Conservation (phyloP, 2,113 vertebrate species). For the Lagopus leucura region DNA sequence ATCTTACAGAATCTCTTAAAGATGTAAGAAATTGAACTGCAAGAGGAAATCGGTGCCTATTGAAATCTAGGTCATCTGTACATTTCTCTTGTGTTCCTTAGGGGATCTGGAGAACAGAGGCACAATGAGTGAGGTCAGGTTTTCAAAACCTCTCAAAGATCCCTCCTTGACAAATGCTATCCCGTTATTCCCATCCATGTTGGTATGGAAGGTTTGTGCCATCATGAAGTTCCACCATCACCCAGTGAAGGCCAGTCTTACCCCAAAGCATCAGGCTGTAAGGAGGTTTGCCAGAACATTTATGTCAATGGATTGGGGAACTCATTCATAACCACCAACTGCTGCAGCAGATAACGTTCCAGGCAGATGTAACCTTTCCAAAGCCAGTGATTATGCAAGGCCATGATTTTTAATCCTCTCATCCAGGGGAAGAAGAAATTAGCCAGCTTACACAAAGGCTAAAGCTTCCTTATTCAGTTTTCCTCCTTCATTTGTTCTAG, state of each 20-base stretch:
- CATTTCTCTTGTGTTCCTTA: background rate
- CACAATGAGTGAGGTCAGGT: background rate
- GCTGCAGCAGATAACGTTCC: conserved; percentile 26
- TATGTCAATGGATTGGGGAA: conserved; percentile 9
- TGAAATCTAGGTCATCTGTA: background rate
- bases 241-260: background rate
- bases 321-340: conserved; percentile 41
- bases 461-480: background rate
- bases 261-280: background rate
- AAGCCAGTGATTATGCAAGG: background rate
- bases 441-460: background rate
- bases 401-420: background rate
- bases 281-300: background rate
- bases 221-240: background rate
- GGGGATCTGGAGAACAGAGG: background rate
- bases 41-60: background rate
- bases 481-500: background rate
- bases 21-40: background rate
- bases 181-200: fast-evolving
- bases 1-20: background rate
- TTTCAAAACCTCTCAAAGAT: background rate
- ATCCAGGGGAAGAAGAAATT: background rate
- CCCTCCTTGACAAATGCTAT: background rate
- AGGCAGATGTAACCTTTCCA: background rate
- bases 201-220: background rate